Evolutionary conservation across 2,888 invertebrate species (phyloP).

Genomic region (Globia sparganii): DNA sequence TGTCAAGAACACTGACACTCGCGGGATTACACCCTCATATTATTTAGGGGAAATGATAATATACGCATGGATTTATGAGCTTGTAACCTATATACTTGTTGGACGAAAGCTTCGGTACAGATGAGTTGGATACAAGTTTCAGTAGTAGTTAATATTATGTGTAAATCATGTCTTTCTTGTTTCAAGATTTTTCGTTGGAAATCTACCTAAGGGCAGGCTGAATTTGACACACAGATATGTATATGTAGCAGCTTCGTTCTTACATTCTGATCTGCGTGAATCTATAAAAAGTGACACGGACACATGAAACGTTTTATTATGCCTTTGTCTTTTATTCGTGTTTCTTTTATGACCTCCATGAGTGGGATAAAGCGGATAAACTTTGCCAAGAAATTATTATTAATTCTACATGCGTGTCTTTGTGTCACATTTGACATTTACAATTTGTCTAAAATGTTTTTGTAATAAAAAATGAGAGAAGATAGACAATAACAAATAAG

Average conservation of each 20-base stretch:
- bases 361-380: slow-evolving; percentile 41
- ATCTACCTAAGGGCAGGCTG: not conserved
- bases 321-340: slow-evolving; percentile 28
- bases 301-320: slow-evolving; percentile 13
- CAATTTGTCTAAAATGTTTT: slow-evolving; percentile 14
- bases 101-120: too few relatives aligned
- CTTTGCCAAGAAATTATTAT: slow-evolving; percentile 30
- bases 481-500: slow-evolving; percentile 22
- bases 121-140: not conserved
- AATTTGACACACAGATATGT: not conserved
- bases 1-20: slow-evolving; percentile 70
- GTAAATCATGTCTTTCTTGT: not conserved
- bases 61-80: not conserved
- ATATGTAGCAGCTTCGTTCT: not conserved
- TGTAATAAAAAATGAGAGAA: not conserved
- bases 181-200: not conserved
- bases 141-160: not conserved
- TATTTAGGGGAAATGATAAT: slow-evolving; percentile 16
- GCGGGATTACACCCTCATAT: slow-evolving; percentile 32
- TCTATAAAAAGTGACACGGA: slow-evolving; percentile 16
- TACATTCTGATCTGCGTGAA: slow-evolving; percentile 13
- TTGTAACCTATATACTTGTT: not conserved
- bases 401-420: slow-evolving; percentile 19
- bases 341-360: slow-evolving; percentile 58
- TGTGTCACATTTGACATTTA: slow-evolving; percentile 10